These are phyloP conservation scores for Drosophila lini DNA, from an alignment of 1,140 invertebrate species.

Conservation along the genomic window DNA sequence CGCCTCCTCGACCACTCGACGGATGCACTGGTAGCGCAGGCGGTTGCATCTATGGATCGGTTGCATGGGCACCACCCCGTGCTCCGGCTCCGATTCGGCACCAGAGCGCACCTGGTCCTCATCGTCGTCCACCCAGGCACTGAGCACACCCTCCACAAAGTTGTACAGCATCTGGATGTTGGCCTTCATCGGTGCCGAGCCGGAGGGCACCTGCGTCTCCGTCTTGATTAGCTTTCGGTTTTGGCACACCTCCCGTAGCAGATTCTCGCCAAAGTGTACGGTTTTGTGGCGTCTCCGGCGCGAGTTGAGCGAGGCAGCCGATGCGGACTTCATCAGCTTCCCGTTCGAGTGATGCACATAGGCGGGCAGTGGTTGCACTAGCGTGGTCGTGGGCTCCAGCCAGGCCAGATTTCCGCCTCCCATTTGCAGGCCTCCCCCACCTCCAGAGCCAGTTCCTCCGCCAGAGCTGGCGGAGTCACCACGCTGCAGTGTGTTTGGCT, in stretches of 20 bases:
- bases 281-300: conserved; percentile 89
- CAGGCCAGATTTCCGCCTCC: conserved; percentile 34
- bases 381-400: conserved; percentile 62
- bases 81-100: conserved; percentile 87
- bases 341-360: conserved; percentile 68
- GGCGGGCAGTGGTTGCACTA: conserved; percentile 49
- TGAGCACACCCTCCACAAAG: conserved; percentile 89
- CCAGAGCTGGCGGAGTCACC: conserved; percentile 75
- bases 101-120: conserved; percentile 87
- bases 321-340: conserved; percentile 84
- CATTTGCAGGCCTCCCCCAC: neutral
- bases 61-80: conserved; percentile 87
- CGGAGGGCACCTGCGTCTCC: conserved; percentile 79
- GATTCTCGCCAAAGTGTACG: conserved; percentile 90
- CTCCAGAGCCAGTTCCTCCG: conserved; percentile 11
- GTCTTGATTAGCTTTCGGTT: conserved; percentile 85
- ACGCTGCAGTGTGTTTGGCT: conserved; percentile 80
- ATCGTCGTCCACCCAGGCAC: conserved; percentile 89
- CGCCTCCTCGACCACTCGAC: conserved; percentile 88
- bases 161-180: conserved; percentile 91
- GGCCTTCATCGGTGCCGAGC: conserved; percentile 86
- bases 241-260: conserved; percentile 88
- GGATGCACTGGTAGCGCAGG: conserved; percentile 87
- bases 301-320: conserved; percentile 85
- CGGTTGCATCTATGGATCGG: conserved; percentile 88